Conservation (phyloP, 2,888 invertebrate genomes). For the Sclerodermus sp. region DNA sequence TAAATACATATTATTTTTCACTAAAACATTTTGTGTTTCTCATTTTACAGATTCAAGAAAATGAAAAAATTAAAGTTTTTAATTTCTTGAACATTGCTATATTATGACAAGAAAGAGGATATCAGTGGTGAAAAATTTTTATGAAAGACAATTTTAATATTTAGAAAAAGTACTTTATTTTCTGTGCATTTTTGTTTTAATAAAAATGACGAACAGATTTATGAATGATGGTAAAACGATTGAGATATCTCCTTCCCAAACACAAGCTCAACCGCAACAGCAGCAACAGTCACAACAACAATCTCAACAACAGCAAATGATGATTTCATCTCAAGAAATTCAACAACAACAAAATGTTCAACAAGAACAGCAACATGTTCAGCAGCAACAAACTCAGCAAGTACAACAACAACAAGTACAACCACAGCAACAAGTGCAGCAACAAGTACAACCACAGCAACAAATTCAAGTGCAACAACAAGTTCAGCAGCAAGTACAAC, state of each 20-base stretch:
- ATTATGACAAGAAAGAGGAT: neutral
- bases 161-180: neutral
- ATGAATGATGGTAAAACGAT: slow-evolving; percentile 49
- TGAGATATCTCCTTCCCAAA: slow-evolving; percentile 41
- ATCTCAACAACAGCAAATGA: slow-evolving; percentile 42
- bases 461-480: slow-evolving; percentile 35
- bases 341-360: slow-evolving; percentile 22
- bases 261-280: slow-evolving; percentile 53
- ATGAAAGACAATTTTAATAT: neutral
- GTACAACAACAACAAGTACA: slow-evolving; percentile 44
- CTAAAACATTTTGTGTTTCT: no score
- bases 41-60: neutral
- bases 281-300: slow-evolving; percentile 37
- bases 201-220: slow-evolving; percentile 14
- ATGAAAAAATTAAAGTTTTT: neutral
- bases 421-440: slow-evolving; percentile 47
- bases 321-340: slow-evolving; percentile 19
- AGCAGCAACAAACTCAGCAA: slow-evolving; percentile 31
- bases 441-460: slow-evolving; percentile 39
- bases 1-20: neutral
- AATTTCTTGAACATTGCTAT: neutral
- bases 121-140: neutral
- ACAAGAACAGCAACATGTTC: slow-evolving; percentile 33
- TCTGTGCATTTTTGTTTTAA: no score
- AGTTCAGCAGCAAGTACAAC: no score